Conservation (phyloP, 1,140 invertebrate genomes). For the Hypothenemus hampei region DNA sequence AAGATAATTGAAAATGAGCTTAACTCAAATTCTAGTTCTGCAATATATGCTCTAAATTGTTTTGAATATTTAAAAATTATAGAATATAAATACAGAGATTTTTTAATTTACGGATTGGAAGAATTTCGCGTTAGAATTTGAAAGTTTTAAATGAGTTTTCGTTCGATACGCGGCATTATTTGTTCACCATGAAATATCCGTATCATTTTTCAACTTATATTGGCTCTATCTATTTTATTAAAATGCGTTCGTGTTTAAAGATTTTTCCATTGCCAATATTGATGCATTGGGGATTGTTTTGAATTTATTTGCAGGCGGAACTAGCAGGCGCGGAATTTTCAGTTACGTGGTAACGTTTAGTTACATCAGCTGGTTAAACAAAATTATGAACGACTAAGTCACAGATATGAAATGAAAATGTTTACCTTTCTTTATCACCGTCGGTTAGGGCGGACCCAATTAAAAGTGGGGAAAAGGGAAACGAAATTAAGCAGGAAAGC, state of each 20-base stretch:
- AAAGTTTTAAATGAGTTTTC: slow-evolving; percentile 6
- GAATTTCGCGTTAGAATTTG: too few relatives aligned
- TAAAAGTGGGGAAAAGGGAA: slow-evolving; percentile 11
- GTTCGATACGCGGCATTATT: slow-evolving; percentile 2
- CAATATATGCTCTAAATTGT: too few relatives aligned
- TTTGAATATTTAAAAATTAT: too few relatives aligned
- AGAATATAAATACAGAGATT: too few relatives aligned
- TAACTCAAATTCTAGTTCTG: too few relatives aligned
- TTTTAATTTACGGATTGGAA: too few relatives aligned
- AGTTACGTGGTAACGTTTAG: neutral
- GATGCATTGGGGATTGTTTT: slow-evolving; percentile 4
- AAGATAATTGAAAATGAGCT: too few relatives aligned
- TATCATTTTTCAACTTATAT: slow-evolving; percentile 9
- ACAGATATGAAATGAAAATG: slow-evolving; percentile 12
- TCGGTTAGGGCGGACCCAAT: slow-evolving; percentile 8
- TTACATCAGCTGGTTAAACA: slow-evolving; percentile 3
- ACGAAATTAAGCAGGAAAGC: slow-evolving; percentile 10
- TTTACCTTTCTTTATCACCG: slow-evolving; percentile 9
- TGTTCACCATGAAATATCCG: slow-evolving; percentile 4
- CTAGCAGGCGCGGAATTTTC: too few relatives aligned
- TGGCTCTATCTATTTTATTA: slow-evolving; percentile 13
- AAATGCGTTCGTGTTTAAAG: slow-evolving; percentile 6
- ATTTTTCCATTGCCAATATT: slow-evolving; percentile 5
- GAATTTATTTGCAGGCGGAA: slow-evolving; percentile 8
- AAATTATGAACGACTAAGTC: slow-evolving; percentile 2